Base-by-base conservation (phyloP, 2,888 invertebrate genomes). In the Embidobia sp. region DNA sequence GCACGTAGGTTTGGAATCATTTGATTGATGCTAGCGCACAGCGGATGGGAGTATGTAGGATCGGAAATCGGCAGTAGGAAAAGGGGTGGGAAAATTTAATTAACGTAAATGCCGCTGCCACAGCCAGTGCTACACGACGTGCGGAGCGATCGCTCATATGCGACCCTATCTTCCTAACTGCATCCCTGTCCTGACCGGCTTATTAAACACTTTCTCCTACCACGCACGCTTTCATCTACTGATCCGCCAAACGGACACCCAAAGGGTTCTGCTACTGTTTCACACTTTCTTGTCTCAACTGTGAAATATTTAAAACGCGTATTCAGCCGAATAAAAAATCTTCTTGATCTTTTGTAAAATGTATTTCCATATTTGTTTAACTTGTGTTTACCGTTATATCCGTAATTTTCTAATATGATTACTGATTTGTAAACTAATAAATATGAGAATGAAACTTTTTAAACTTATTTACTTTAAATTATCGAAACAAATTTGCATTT, bases 91-190 rank as follows among this genome's bases (percentile, higher is more conserved):
- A 82, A 88, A 88, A 89, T 89, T 89, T 89, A 89, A 89, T 89
- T 89, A 89, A 89, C 89, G 89, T 87, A 88, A 89, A 89, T 88
- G 88, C 88, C 87, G 87, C 85, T 86, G 84, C 87, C 87, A 88
- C 86, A 85, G 86, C 83, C 85, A 84, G 86, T 81, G 83, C 82
- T 86, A 85, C 85, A 86, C 84, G 75, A 83, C 82, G 84, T 85
- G 84, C 84, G 82, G 79, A 84, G 87, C 86, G 85, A 89, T 88
- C 89, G 88, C 87, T 89, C 89, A 88, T 89, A 87, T 83, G 87
- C 85, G 74, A 80, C 80, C 80, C 81, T 76, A 53, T 55, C 44
- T 73, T 61, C 51, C 75, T 79, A 53, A 49, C 77, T 67, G 73
- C 73, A 44, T 67, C 51, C 77, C 72, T 64, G 35, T 16, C 57